Evolutionary conservation across 2,888 invertebrate species (phyloP).

Genomic region (Tetragnatha montana): DNA sequence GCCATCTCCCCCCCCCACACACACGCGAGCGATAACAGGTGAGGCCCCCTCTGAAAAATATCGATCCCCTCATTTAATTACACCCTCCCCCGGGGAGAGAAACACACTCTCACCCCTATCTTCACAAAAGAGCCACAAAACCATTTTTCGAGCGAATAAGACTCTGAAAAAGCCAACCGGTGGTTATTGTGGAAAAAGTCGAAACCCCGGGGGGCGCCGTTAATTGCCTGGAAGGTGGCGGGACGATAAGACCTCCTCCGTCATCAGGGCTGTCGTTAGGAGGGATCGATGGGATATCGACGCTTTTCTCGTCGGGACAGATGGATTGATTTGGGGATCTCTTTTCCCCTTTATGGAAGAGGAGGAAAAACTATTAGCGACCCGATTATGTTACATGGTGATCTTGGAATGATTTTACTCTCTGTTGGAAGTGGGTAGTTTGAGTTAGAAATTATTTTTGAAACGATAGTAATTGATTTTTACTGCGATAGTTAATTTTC

Average conservation of each 20-base stretch:
- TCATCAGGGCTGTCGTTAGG: constrained; percentile 56
- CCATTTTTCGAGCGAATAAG: constrained; percentile 19
- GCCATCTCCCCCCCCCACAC: no score
- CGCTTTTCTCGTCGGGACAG: constrained; percentile 24
- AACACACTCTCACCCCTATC: constrained; percentile 3
- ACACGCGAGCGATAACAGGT: not conserved
- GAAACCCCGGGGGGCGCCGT: constrained; percentile 23
- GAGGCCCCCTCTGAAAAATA: not conserved
- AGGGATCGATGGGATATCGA: constrained; percentile 39
- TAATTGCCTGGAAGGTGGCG: constrained; percentile 60
- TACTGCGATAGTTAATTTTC: no score
- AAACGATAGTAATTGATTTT: no score
- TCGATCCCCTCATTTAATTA: constrained; percentile 31
- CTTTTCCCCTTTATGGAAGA: constrained; percentile 3
- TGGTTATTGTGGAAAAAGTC: constrained; percentile 17
- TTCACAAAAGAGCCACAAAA: not conserved
- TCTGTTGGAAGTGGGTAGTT: no score
- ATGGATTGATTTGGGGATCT: constrained; percentile 42
- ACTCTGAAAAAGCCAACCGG: constrained; percentile 12
- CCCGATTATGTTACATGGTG: no score
- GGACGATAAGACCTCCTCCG: constrained; percentile 25
- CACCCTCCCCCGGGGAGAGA: constrained; percentile 2
- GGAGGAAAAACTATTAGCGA: constrained; percentile 23
- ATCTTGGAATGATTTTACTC: no score
- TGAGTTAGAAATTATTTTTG: no score